Evolutionary conservation across 2,113 vertebrate species (phyloP).

Genomic region (Xenus cinereus): DNA sequence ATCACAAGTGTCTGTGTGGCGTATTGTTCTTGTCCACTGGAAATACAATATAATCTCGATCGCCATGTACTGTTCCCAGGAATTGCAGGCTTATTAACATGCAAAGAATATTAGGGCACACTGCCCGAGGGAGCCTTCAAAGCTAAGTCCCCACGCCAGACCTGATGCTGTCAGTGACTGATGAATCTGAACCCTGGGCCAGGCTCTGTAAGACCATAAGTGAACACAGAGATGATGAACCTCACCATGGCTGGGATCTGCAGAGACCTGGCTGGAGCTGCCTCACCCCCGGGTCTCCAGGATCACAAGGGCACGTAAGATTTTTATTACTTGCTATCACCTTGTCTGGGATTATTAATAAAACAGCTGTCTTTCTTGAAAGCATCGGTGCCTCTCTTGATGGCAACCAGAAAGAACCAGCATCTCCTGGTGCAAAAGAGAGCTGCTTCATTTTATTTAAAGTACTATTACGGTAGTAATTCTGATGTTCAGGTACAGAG

Average conservation of each 20-base stretch:
- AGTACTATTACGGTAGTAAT: neutral
- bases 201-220: neutral
- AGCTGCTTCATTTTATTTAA: neutral
- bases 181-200: neutral
- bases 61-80: neutral
- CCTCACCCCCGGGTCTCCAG: neutral
- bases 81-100: neutral
- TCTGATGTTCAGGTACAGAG: neutral
- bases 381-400: neutral
- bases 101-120: neutral
- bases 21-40: neutral
- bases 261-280: neutral
- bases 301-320: neutral
- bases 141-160: neutral
- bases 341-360: neutral
- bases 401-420: neutral
- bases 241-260: neutral
- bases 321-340: neutral
- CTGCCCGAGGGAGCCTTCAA: neutral
- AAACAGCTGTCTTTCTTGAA: neutral
- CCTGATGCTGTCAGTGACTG: neutral
- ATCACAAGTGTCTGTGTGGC: neutral
- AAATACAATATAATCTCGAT: neutral
- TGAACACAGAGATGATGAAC: neutral
- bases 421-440: neutral